Base-by-base conservation (phyloP, 37 sponge, comb jelly and placozoan species). In the Hexactinellida sp. region DNA sequence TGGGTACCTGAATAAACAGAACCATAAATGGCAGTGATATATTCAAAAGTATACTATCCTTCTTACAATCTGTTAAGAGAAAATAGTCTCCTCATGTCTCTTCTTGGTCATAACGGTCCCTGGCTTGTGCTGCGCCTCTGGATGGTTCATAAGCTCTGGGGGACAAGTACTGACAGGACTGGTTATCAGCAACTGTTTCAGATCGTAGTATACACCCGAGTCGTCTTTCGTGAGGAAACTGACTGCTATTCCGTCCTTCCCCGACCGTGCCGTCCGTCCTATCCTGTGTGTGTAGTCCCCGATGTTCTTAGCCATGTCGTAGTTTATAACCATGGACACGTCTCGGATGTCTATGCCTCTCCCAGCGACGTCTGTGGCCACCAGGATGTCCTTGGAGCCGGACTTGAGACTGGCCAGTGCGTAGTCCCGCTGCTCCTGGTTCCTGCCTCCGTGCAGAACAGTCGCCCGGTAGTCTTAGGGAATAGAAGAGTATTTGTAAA, bases 341-440 rank as follows among this genome's bases (percentile, higher is more conserved):
- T 95, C 99, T 86, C 95, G 92, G 85, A 95, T 92, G 41, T 95
- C 99, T 82, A 98, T 95, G 23, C 99, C 99, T 85, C 99, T 92
- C 0, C 99, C 99, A 84, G 99, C 99, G 19, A 98, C 99, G 90
- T 98, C 99, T 38, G 99, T 98, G 25, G 99, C 99, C 28, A 98
- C 99, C 38, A 98, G 85, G 24, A 98, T 95, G 51, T 98, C 99
- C 87, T 98, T 98, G 7, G 84, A 87, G 21, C 99, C 99, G 24
- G 86, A 83, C 89, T 98, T 98, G 84, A 98, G 55, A 54, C 95
- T 91, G n/a, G 88, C 88, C 54, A 98, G 55, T 24, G 99, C 94
- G 84, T 87, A 91, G 86, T 94, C 99, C 91, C 93, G 86, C 88
- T 98, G 99, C 39, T 98, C 99, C 86, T 98, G 99, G 83, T 92